Evolutionary conservation across 1,140 invertebrate species (phyloP), one percentile per base, ranked within the genome.

Genomic region (Drosophila bipectinata): DNA sequence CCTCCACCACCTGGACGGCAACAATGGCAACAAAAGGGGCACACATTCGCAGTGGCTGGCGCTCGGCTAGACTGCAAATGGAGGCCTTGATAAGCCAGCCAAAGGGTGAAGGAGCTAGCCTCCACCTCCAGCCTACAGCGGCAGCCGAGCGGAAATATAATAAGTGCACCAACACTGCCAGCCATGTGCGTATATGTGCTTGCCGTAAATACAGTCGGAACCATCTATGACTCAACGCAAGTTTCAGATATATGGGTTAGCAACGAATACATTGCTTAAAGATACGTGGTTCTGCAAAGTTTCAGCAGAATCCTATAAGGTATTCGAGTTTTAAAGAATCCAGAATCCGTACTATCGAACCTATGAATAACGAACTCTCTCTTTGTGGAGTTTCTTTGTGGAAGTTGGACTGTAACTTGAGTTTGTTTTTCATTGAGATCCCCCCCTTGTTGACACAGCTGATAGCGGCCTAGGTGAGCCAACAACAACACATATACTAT

Each of bases 71-170:
- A 81, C 79, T 60, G 57, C 34, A 79, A 73, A 24, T 61, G 56
- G 24, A 44, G 34, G 71, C 74, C 79, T 82, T 82, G 79, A 82
- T 82, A 82, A 82, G 69, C 59, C 18, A 24, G 52, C 67, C 41
- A 57, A 57, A 57, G 67, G 64, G 63, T 57, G 63, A 69, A 69
- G 66, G 44, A 41, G 66, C 49, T 34, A 15, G 15, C 8, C 4
- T 2, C 12, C 10, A 28, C 7, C 30, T 21, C 8, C 37, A 28
- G 37, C 37, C 21, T 14, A 56, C 28, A 75, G 69, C 60, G 57
- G 49, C 79, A 74, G 58, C 82, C 69, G 59, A 87, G 75, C 82
- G 82, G 82, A 87, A 87, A 87, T 87, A 79, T 88, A 87, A 69
- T 87, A 85, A 62, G 71, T 87, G 67, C 72, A 67, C 59, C 57